Base-by-base conservation (phyloP, 2,888 invertebrate genomes). In the Ennomos fuscantarius region DNA sequence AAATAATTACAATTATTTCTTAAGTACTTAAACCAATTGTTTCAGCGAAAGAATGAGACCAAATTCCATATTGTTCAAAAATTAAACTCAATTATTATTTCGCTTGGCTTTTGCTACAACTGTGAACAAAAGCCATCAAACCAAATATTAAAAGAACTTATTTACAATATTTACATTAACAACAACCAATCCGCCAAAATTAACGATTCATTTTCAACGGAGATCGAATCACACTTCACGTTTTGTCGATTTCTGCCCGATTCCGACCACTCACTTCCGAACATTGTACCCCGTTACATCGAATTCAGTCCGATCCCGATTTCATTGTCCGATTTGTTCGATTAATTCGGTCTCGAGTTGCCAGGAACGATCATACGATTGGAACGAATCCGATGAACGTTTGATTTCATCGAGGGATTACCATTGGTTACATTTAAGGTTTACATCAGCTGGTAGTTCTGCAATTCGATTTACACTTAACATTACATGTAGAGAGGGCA, bases 251-350 rank as follows among this genome's bases (percentile, higher is more conserved):
- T 46, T 37, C 47, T 42, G 9, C 36, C 54, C 42, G 39, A 39
- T 39, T 8, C 54, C 42, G 39, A 44, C 44, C 8, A 33, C 35
- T 42, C 41, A 35, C 47, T 42, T 32, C 47, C 32, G 37, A 40
- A 40, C 33, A 48, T 39, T 32, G 35, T 48, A 15, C 39, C 3
- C 36, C 34, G 44, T 41, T 35, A 32, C 49, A n/a, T 56, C 41
- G 41, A 50, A 50, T 50, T 41, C 55, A 15, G 34, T 31, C 12
- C 55, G 43, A 42, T 42, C 31, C 46, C 49, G 41, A 57, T 52
- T 57, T 47, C 46, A 52, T 57, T 51, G 57, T 57, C 40, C 50
- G 55, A 56, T 50, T 56, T 50, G 55, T 50, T 41, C 52, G 52
- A 52, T 48, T 57, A 57, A 57, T 57, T 57, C 47, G 39, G 39